These are phyloP conservation scores for Turdus rufiventris DNA, from an alignment of 2,113 vertebrate genomes.

Conservation along the genomic window DNA sequence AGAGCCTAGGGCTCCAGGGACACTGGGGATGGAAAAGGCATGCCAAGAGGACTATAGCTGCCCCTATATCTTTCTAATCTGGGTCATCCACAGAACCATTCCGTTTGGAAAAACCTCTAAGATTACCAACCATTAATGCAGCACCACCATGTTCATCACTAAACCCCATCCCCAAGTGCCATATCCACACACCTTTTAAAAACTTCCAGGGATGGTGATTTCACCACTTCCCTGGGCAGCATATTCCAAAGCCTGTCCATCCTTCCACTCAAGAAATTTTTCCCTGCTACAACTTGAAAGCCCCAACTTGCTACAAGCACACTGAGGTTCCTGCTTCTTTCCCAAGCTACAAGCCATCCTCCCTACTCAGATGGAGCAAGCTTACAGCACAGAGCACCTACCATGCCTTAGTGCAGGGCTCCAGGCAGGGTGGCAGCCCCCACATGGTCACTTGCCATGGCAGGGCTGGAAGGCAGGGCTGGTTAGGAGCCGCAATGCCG, in stretches of 20 bases:
- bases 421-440: neutral
- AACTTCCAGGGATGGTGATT: neutral
- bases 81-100: neutral
- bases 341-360: neutral
- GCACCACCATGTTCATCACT: neutral
- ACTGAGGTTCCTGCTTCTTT: neutral
- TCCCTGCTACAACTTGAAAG: too few relatives aligned
- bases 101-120: neutral
- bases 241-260: neutral
- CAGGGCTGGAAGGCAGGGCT: neutral
- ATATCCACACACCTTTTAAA: neutral
- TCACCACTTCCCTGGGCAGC: neutral
- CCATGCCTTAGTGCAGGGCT: neutral
- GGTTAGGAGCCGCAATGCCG: rapidly evolving
- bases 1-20: neutral
- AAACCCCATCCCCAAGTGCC: neutral
- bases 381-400: neutral
- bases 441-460: rapidly evolving
- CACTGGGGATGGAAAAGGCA: neutral
- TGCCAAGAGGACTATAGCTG: neutral
- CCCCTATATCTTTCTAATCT: neutral
- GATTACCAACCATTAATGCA: rapidly evolving
- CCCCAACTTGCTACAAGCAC: neutral
- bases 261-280: neutral
- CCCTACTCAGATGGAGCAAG: rapidly evolving